Evolutionary conservation across 2,797 vertebrate species (phyloP).

Genomic region (Micromesistius poutassou): DNA sequence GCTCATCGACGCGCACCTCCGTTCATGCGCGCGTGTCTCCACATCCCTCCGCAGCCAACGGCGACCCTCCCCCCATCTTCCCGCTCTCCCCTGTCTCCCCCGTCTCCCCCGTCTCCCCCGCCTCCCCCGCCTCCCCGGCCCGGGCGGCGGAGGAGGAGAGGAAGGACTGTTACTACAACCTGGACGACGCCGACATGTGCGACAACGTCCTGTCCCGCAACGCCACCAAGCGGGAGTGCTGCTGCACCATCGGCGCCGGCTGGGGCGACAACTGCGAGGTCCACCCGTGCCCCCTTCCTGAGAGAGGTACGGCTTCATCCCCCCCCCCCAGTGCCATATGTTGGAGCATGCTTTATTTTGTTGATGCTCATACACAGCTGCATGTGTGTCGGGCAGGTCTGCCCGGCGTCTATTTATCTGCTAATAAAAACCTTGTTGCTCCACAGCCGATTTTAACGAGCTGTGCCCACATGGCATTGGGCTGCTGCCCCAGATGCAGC

Average conservation of each 20-base stretch:
- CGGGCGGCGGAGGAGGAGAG: conserved; percentile 63
- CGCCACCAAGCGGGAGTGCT: conserved; percentile 75
- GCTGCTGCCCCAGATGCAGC: conserved; percentile 51
- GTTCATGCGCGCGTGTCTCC: background rate
- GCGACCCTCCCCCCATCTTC: background rate
- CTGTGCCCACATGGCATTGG: conserved; percentile 75
- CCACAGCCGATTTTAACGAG: conserved; percentile 70
- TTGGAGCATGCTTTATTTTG: background rate
- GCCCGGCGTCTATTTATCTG: background rate
- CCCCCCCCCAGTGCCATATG: background rate
- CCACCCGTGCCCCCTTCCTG: conserved; percentile 67
- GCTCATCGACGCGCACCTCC: background rate
- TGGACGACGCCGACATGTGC: conserved; percentile 71
- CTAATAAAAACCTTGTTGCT: conserved; percentile 21
- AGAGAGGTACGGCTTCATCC: conserved; percentile 56
- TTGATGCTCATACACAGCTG: background rate
- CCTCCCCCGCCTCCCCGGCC: conserved; percentile 6
- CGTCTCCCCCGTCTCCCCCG: background rate
- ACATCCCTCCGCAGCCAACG: background rate
- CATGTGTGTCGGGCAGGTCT: background rate
- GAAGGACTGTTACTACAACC: conserved; percentile 76
- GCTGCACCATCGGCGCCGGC: conserved; percentile 74
- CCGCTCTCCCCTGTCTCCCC: background rate
- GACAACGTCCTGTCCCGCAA: conserved; percentile 75
- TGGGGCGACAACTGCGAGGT: conserved; percentile 79